phyloP scores from a whole-genome alignment of 2,888 invertebrate species.

The Corbicula japonica region DNA sequence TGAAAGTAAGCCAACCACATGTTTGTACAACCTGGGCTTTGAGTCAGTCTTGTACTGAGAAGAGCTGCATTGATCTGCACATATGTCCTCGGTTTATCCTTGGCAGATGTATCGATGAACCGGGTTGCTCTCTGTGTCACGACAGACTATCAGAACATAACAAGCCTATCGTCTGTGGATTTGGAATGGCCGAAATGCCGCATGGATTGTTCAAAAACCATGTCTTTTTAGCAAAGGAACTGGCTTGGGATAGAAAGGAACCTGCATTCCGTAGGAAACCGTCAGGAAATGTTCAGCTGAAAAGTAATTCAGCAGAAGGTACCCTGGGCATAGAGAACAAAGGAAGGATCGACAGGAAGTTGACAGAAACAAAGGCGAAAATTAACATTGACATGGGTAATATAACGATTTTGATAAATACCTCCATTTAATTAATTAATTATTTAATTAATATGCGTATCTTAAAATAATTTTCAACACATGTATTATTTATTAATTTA shows the following conservation, averaged over 20 bases:
- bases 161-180: conserved; percentile 48
- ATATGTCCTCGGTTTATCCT: conserved; percentile 63
- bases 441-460: too few species aligned
- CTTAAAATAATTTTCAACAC: too few species aligned
- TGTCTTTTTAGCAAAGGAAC: conserved; percentile 12
- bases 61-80: conserved; percentile 55
- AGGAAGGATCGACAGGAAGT: too few species aligned
- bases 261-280: too few species aligned
- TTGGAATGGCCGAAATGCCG: conserved; percentile 26
- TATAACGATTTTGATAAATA: too few species aligned
- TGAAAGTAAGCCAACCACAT: conserved; percentile 47
- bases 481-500: too few species aligned
- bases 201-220: conserved; percentile 11
- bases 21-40: conserved; percentile 50
- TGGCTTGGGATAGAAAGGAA: conserved; percentile 1
- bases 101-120: conserved; percentile 54
- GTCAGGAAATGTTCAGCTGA: too few species aligned
- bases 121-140: conserved; percentile 47
- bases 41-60: conserved; percentile 33
- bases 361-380: too few species aligned
- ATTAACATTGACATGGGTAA: too few species aligned
- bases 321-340: too few species aligned
- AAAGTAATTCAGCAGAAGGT: too few species aligned
- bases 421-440: too few species aligned
- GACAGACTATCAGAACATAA: conserved; percentile 44